phyloP scores from a whole-genome alignment of 2,797 vertebrate genomes.

The Zalophus californianus region DNA sequence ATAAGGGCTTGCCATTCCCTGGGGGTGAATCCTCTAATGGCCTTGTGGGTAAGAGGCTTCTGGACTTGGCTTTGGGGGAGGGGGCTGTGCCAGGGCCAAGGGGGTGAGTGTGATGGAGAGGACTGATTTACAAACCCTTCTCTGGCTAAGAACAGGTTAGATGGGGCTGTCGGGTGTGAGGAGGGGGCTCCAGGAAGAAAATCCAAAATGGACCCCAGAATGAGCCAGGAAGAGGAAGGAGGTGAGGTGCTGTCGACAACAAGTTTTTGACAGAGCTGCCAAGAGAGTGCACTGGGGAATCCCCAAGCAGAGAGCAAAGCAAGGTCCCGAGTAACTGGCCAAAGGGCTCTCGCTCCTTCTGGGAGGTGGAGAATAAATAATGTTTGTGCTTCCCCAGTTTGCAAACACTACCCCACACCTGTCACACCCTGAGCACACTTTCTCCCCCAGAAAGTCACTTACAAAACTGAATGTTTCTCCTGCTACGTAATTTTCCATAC shows the following conservation, averaged over 20 bases:
- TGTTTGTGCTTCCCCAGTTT: no score
- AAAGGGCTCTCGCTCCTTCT: background rate
- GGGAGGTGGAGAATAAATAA: background rate
- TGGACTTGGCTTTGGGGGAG: background rate
- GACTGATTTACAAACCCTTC: background rate
- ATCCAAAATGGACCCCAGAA: background rate
- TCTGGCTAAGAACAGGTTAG: background rate
- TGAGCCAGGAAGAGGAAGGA: background rate
- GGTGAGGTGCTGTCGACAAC: background rate
- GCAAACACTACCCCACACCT: fast-evolving
- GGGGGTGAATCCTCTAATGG: background rate
- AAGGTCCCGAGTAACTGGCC: no score
- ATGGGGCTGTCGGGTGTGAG: background rate
- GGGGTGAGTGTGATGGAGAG: no score
- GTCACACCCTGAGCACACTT: background rate
- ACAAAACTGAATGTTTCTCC: background rate
- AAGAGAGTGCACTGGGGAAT: fast-evolving
- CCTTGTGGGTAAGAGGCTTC: background rate
- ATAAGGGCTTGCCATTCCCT: background rate
- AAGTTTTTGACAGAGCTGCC: background rate
- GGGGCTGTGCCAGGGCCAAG: no score
- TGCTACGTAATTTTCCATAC: background rate
- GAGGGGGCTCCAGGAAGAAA: background rate
- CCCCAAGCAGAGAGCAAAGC: background rate
- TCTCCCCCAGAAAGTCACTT: background rate